Conservation (phyloP, 2,888 invertebrate species). For the Agonopterix heracliana region DNA sequence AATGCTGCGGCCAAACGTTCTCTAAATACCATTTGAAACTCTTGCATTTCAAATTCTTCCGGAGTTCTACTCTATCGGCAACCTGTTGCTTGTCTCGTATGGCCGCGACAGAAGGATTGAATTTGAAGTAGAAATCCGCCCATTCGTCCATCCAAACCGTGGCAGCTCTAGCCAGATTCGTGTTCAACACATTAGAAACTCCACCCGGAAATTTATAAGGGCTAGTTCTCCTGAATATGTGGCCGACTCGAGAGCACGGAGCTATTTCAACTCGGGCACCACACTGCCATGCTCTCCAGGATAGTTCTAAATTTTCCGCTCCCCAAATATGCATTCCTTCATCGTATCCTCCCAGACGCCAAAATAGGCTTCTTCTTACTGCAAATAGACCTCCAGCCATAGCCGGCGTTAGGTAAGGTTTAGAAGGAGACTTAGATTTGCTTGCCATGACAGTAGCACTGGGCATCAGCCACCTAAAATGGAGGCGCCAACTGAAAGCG, state of each 20-base stretch:
- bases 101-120: slow-evolving; percentile 82
- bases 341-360: slow-evolving; percentile 87
- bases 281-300: slow-evolving; percentile 97
- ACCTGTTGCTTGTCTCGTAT: slow-evolving; percentile 78
- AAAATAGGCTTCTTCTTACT: slow-evolving; percentile 90
- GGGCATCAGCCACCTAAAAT: slow-evolving; percentile 91
- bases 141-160: slow-evolving; percentile 99
- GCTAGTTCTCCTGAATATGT: slow-evolving; percentile 93
- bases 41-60: slow-evolving; percentile 86
- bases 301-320: slow-evolving; percentile 97
- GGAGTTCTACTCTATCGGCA: slow-evolving; percentile 79
- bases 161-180: slow-evolving; percentile 94
- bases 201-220: slow-evolving; percentile 98
- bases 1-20: slow-evolving; percentile 97
- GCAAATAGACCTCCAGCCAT: slow-evolving; percentile 98
- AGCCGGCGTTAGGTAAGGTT: slow-evolving; percentile 87
- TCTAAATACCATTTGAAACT: slow-evolving; percentile 95
- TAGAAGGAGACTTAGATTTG: slow-evolving; percentile 78
- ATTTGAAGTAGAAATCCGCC: slow-evolving; percentile 93
- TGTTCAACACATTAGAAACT: slow-evolving; percentile 88
- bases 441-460: slow-evolving; percentile 79
- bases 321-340: slow-evolving; percentile 94
- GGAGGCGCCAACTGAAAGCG: slow-evolving; percentile 98
- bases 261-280: slow-evolving; percentile 93
- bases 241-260: slow-evolving; percentile 95